Evolutionary conservation across 2,888 invertebrate genomes (phyloP), one percentile per base, ranked within the genome.

Genomic region (Aelia acuminata): DNA sequence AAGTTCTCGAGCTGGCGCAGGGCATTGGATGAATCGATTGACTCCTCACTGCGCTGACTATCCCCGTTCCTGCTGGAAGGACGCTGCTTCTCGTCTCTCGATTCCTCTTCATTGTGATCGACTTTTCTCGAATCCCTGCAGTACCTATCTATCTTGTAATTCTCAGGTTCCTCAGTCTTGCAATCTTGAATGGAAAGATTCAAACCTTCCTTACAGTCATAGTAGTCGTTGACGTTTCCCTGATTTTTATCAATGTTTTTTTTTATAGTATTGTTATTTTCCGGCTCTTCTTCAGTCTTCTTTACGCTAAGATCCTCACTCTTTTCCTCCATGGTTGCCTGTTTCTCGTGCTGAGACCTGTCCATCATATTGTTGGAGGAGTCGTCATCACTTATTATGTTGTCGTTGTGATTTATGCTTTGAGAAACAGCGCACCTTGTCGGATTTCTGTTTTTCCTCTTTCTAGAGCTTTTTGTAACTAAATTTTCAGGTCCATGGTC

Each of bases 361-460:
- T 85, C 89, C 57, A 90, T 89, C 18, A 93, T 93, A 91, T 95
- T 94, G 91, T 93, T 94, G 13, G 94, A 94, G 15, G 94, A 94
- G 90, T 94, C 94, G 22, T 94, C 94, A 91, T 95, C 95, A 84
- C 94, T 94, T 88, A 94, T 93, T 88, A 94, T 94, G 84, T 94
- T 94, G 86, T 93, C 93, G 48, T 91, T 92, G 89, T 91, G 91
- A 31, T 90, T 90, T 89, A 93, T 93, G 89, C 93, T 93, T 63
- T 93, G 92, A 47, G 94, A 93, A 85, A 94, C 92, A n/a, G 96
- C 95, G 91, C 97, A 95, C 90, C 96, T 94, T 1, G 96, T 97
- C 0, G 98, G 98, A 92, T 98, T 97, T 91, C 96, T 95, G 91
- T 96, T 97, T 93, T 98, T 98, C 48, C 98, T 94, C 92, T 98